Percentiles rank a stretch among this genome's conserved stretches.
phyloP scores from a whole-genome alignment of 1,140 invertebrate species.

The Cotesia chilonis region DNA sequence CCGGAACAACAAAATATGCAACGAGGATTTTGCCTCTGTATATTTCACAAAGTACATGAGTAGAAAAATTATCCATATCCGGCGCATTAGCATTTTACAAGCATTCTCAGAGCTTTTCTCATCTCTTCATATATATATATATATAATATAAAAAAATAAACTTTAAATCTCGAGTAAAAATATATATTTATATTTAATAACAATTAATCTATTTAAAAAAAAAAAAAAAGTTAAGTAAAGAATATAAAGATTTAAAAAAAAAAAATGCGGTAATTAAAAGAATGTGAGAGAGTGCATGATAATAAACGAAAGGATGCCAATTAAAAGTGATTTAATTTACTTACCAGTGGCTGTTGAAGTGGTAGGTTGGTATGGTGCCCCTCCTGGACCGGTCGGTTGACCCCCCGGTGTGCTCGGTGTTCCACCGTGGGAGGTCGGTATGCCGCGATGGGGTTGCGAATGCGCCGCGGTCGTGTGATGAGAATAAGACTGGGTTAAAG shows the following conservation, averaged over 20 bases:
- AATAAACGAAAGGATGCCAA: slow-evolving; percentile 3
- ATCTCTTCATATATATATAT: too few species aligned
- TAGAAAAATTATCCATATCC: slow-evolving; percentile 27
- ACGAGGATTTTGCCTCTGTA: slow-evolving; percentile 10
- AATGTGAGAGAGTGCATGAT: background rate
- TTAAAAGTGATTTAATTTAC: slow-evolving; percentile 48
- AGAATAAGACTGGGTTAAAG: slow-evolving; percentile 71
- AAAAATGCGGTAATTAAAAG: too few species aligned
- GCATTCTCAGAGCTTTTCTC: background rate
- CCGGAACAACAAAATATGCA: slow-evolving; percentile 24
- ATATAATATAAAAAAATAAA: too few species aligned
- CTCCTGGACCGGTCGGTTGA: slow-evolving; percentile 60
- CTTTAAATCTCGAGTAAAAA: too few species aligned
- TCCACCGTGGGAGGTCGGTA: slow-evolving; percentile 60
- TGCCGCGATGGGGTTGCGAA: slow-evolving; percentile 64
- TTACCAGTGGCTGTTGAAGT: slow-evolving; percentile 70
- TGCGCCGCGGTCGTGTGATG: slow-evolving; percentile 65
- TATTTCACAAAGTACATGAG: background rate
- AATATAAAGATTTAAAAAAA: too few species aligned
- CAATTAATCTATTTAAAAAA: too few species aligned
- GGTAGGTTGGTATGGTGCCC: slow-evolving; percentile 73
- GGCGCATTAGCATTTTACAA: slow-evolving; percentile 26
- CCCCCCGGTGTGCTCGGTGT: slow-evolving; percentile 61
- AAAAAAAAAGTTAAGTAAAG: too few species aligned
- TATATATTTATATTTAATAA: too few species aligned